A percentile compares a stretch with the other conserved stretches of the same genome.
phyloP scores from a whole-genome alignment of 2,797 vertebrate genomes.

The Ataeniobius toweri region DNA sequence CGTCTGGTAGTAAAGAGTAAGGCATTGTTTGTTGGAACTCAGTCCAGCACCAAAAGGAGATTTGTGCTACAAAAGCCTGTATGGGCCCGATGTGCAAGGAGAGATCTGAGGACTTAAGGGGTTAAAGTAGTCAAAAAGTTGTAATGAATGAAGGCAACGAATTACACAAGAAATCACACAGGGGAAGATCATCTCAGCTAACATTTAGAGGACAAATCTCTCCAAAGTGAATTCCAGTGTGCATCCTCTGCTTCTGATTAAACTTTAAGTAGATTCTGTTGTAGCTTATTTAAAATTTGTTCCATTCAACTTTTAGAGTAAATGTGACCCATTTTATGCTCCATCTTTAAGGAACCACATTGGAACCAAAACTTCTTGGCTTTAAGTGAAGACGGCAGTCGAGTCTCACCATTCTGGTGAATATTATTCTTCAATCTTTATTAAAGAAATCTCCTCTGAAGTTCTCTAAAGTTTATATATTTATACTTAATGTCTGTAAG shows the following conservation, averaged over 20 bases:
- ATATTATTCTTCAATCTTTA: background rate
- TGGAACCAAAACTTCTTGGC: too few relatives aligned
- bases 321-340: background rate
- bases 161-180: background rate
- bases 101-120: constrained; percentile 16
- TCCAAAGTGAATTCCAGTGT: constrained; percentile 22
- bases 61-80: constrained; percentile 69
- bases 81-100: constrained; percentile 44
- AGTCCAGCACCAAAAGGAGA: constrained; percentile 87
- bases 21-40: constrained; percentile 87
- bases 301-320: background rate
- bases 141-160: background rate
- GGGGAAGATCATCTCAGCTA: background rate
- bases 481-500: too few relatives aligned
- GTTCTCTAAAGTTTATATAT: too few relatives aligned
- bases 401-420: background rate
- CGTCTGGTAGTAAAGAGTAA: constrained; percentile 84
- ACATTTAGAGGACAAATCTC: constrained; percentile 17
- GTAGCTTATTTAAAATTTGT: background rate
- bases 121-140: constrained; percentile 15
- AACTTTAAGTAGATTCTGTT: background rate
- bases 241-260: background rate
- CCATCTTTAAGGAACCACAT: background rate
- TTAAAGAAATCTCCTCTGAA: background rate
- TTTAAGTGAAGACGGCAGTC: too few relatives aligned